A percentile compares a stretch with the other conserved stretches of the same genome.
phyloP scores from a whole-genome alignment of 2,888 invertebrate genomes.

The Drepana falcataria region DNA sequence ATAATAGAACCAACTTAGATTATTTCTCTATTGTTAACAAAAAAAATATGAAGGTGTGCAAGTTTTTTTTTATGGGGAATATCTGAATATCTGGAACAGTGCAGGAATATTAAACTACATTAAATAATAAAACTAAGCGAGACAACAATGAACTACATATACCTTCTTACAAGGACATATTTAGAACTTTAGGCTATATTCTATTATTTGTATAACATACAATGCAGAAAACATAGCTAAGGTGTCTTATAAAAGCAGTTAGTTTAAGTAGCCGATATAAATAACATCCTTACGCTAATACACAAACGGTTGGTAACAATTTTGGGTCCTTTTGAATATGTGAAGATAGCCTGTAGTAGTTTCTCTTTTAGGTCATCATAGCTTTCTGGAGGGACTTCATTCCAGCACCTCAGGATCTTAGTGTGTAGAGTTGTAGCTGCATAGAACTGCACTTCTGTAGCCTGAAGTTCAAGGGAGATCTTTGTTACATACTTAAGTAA shows the following conservation, averaged over 20 bases:
- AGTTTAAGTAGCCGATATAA: too few relatives aligned
- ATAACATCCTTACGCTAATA: slow-evolving; percentile 84
- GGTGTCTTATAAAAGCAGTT: background rate
- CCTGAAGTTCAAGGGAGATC: slow-evolving; percentile 65
- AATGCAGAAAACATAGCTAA: background rate
- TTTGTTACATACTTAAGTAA: background rate
- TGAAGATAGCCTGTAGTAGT: slow-evolving; percentile 86
- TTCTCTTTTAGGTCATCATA: slow-evolving; percentile 87
- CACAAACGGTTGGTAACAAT: slow-evolving; percentile 91
- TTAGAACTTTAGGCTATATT: too few relatives aligned
- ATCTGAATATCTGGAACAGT: too few relatives aligned
- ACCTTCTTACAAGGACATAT: too few relatives aligned
- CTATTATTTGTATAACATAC: too few relatives aligned
- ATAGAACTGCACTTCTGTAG: slow-evolving; percentile 94
- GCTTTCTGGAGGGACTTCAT: slow-evolving; percentile 89
- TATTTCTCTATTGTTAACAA: too few relatives aligned
- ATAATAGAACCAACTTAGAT: too few relatives aligned
- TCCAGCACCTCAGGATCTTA: slow-evolving; percentile 92
- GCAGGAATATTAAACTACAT: too few relatives aligned
- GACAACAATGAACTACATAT: too few relatives aligned
- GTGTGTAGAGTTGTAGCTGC: slow-evolving; percentile 93
- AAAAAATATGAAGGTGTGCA: too few relatives aligned
- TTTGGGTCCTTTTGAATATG: slow-evolving; percentile 89
- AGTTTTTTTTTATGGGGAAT: too few relatives aligned
- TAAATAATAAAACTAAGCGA: too few relatives aligned